Percentiles rank a stretch among this genome's conserved stretches.
Evolutionary conservation across 2,888 invertebrate species (phyloP).

Genomic region (Hirtodrosophila confusa): DNA sequence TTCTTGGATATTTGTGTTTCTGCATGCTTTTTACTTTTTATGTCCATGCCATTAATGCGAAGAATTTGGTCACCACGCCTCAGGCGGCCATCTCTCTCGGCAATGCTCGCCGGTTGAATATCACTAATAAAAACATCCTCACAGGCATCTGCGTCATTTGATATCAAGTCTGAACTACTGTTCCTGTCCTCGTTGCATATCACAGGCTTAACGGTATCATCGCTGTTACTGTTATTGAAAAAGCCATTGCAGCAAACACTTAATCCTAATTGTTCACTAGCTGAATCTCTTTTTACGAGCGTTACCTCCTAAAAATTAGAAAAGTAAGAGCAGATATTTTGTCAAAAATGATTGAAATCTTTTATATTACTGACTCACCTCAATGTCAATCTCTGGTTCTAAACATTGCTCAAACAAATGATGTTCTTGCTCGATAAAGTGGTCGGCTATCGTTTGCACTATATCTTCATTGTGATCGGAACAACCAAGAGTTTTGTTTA

Average conservation of each 20-base stretch:
- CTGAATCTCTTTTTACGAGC: constrained; percentile 85
- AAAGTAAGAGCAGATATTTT: too few species aligned
- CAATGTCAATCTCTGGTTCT: constrained; percentile 86
- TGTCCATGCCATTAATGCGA: constrained; percentile 87
- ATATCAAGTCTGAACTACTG: constrained; percentile 83
- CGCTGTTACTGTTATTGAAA: constrained; percentile 27
- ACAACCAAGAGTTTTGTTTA: constrained; percentile 17
- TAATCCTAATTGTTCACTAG: constrained; percentile 87
- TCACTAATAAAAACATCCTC: constrained; percentile 89
- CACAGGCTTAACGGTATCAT: constrained; percentile 37
- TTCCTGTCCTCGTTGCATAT: constrained; percentile 38
- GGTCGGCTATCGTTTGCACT: constrained; percentile 67
- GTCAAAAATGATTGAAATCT: too few species aligned
- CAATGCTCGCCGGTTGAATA: constrained; percentile 86
- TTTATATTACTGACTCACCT: constrained; percentile 82
- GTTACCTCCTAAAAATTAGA: constrained; percentile 86
- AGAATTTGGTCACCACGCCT: constrained; percentile 87
- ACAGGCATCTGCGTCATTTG: constrained; percentile 84
- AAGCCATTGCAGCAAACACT: constrained; percentile 86
- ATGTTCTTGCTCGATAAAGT: constrained; percentile 82
- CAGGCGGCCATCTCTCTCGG: constrained; percentile 86
- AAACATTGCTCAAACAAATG: constrained; percentile 86
- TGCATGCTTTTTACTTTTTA: constrained; percentile 86
- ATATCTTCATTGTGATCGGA: constrained; percentile 32
- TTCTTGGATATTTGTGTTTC: constrained; percentile 87